phyloP scores from a whole-genome alignment of 35 echinoderm and acorn worm species.

The Heliocidaris erythrogramma region DNA sequence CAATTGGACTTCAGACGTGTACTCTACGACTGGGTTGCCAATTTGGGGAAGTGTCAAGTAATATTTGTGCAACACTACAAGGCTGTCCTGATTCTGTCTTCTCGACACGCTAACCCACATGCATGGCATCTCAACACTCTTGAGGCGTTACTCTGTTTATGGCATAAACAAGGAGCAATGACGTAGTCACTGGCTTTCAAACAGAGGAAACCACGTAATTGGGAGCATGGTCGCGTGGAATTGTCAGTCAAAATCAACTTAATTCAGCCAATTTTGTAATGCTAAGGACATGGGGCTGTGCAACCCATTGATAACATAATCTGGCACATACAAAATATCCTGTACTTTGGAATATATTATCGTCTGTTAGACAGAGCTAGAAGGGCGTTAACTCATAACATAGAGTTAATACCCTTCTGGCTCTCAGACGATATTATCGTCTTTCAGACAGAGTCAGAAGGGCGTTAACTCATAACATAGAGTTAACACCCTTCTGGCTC shows the following conservation, averaged over 20 bases:
- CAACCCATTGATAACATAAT: not conserved
- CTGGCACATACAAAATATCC: not conserved
- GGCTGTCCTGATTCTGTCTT: not conserved
- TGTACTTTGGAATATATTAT: not conserved
- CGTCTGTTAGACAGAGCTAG: too few species aligned
- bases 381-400: too few species aligned
- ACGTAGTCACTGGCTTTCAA: slow-evolving; percentile 21
- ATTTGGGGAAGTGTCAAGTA: not conserved
- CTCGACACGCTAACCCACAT: not conserved
- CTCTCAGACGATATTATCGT: too few species aligned
- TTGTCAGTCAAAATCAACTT: not conserved
- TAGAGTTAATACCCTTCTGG: too few species aligned
- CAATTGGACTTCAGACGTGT: not conserved
- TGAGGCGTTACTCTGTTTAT: not conserved
- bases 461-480: too few species aligned
- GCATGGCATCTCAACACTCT: not conserved
- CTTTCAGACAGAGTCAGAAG: too few species aligned
- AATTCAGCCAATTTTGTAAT: slow-evolving; percentile 32
- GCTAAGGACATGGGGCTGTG: slow-evolving; percentile 4
- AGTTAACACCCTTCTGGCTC: too few species aligned
- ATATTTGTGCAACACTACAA: not conserved
- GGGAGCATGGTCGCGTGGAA: slow-evolving; percentile 2
- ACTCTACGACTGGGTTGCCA: not conserved
- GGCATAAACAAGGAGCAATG: not conserved
- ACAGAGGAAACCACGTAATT: slow-evolving; percentile 23